phyloP scores from a whole-genome alignment of 2,888 invertebrate genomes.

The Cheilosia vernalis region DNA sequence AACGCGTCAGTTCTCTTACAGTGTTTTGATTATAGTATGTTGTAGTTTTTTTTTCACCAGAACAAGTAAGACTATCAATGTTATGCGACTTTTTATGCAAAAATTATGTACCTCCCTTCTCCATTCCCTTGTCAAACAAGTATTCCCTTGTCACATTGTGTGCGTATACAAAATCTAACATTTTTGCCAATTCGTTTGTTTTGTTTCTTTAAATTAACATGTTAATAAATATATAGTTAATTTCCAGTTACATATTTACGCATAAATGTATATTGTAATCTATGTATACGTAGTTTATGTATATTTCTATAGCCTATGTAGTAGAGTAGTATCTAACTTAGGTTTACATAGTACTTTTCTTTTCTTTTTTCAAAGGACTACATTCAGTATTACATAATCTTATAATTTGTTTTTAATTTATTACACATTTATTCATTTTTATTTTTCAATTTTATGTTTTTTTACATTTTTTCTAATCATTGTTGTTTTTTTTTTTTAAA shows the following conservation, averaged over 20 bases:
- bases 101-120: not conserved
- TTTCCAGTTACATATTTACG: constrained; percentile 27
- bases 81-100: no score
- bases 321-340: constrained; percentile 60
- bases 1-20: no score
- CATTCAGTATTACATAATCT: constrained; percentile 77
- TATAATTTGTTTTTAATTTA: constrained; percentile 63
- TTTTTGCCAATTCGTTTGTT: constrained; percentile 23
- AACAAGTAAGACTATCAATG: no score
- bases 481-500: constrained; percentile 23
- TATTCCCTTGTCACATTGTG: not conserved
- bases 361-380: constrained; percentile 38
- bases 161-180: constrained; percentile 15
- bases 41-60: no score
- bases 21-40: no score
- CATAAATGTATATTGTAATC: constrained; percentile 21
- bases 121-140: not conserved
- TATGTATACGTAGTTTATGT: constrained; percentile 44
- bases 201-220: constrained; percentile 20
- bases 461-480: constrained; percentile 77
- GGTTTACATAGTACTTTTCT: constrained; percentile 46
- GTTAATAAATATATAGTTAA: constrained; percentile 42
- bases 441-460: constrained; percentile 44
- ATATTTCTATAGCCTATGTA: constrained; percentile 40
- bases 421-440: constrained; percentile 43